These are phyloP conservation scores for Palythoa grandiflora DNA, from an alignment of 92 coral and sea anemone species.

Conservation along the genomic window DNA sequence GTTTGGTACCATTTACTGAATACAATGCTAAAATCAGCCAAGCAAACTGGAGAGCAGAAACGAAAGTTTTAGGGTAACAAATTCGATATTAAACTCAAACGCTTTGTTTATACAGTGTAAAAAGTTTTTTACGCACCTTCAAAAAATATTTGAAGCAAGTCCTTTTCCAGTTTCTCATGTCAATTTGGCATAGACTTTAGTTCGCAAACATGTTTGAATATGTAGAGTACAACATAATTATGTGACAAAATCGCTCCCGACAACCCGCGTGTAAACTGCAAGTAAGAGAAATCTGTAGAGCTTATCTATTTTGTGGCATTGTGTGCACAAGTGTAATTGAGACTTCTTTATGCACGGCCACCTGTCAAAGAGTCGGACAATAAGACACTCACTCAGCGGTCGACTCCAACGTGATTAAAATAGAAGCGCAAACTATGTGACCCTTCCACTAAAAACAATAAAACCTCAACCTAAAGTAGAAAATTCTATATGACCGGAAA, in stretches of 20 bases:
- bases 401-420: constrained; percentile 4
- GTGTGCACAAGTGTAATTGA: constrained; percentile 14
- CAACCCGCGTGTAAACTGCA: not conserved
- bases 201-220: not conserved
- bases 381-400: not conserved
- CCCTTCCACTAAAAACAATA: not conserved
- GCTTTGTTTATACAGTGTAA: not conserved
- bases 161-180: not conserved
- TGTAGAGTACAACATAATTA: not conserved
- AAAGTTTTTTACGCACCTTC: not conserved
- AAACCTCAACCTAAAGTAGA: not conserved
- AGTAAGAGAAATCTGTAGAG: not conserved
- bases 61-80: not conserved
- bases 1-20: not conserved
- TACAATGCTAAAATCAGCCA: not conserved
- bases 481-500: not conserved
- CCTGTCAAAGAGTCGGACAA: constrained; percentile 15
- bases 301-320: not conserved
- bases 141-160: not conserved
- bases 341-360: constrained; percentile 18
- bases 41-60: constrained; percentile 2
- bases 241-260: not conserved
- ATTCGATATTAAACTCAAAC: not conserved
- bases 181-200: not conserved
- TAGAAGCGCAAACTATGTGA: constrained; percentile 9